Base-by-base conservation (phyloP, 2,888 invertebrate species). In the Odontocolon sp. region DNA sequence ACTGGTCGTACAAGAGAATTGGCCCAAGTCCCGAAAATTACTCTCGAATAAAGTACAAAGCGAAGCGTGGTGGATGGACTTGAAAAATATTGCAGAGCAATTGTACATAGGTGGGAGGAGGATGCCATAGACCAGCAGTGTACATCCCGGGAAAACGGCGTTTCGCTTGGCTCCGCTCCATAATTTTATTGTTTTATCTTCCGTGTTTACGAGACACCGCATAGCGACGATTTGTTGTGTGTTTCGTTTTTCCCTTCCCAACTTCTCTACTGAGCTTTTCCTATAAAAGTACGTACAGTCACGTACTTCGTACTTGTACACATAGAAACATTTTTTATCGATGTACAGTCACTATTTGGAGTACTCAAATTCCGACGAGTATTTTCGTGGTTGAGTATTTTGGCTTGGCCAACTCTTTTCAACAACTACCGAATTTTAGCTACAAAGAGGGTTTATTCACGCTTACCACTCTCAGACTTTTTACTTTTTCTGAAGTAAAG, bases 161-260 rank as follows among this genome's bases (percentile, higher is more conserved):
- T 81, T 80, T 81, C 73, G 78, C 77, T 85, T 87, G 87, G 87
- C 87, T 83, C 81, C 45, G 85, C 63, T 87, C 87, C 84, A 85
- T 82, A 78, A 85, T 84, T 83, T 86, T 83, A 87, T 87, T 86
- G 86, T 86, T 87, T 85, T 83, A 85, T 84, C 84, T 81, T 79
- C 59, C 82, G 81, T 81, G 81, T 85, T 86, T 83, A 84, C 85
- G 81, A 73, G 56, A 64, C 16, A 68, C 47, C 56, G 28, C 23
- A 57, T 56, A 69, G 47, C 59, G 42, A 61, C 59, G 57, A 33
- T 36, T 63, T 56, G 47, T 50, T 50, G 14, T 63, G 45, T 61
- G 54, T 71, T 76, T 45, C 45, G 42, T 61, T 56, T 57, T 23
- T 36, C 26, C n/a, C 23, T 16, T 16, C 45, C 23, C 14, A 11